phyloP scores from a whole-genome alignment of 1,140 invertebrate genomes.

The Camponotus pennsylvanicus region DNA sequence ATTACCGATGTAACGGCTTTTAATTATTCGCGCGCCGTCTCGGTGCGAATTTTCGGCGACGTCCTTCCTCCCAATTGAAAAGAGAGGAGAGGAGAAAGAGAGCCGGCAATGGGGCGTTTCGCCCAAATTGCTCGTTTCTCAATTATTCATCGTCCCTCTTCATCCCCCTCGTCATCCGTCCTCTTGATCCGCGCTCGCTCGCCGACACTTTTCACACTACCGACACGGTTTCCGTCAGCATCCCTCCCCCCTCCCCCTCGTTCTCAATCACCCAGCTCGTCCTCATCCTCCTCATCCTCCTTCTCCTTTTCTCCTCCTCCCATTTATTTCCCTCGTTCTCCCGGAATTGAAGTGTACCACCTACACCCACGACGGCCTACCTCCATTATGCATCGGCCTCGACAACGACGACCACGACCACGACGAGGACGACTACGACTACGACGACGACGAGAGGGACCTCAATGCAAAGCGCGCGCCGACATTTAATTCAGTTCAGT shows the following conservation, averaged over 20 bases:
- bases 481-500: slow-evolving; percentile 81
- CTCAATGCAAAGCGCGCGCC: slow-evolving; percentile 69
- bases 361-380: slow-evolving; percentile 71
- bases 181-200: slow-evolving; percentile 36
- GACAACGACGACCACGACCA: slow-evolving; percentile 59
- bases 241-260: not conserved
- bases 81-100: slow-evolving; percentile 42
- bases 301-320: slow-evolving; percentile 37
- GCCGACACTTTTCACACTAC: slow-evolving; percentile 40
- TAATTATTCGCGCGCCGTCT: slow-evolving; percentile 75
- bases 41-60: slow-evolving; percentile 71
- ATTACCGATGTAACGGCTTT: slow-evolving; percentile 79
- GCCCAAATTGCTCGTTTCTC: slow-evolving; percentile 74
- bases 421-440: not conserved
- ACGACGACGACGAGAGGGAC: slow-evolving; percentile 35
- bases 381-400: slow-evolving; percentile 75
- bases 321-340: slow-evolving; percentile 60
- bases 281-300: slow-evolving; percentile 22
- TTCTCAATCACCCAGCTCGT: slow-evolving; percentile 30
- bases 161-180: slow-evolving; percentile 11
- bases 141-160: slow-evolving; percentile 71
- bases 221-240: slow-evolving; percentile 46
- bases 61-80: slow-evolving; percentile 68
- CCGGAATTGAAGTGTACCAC: slow-evolving; percentile 73
- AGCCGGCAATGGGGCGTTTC: slow-evolving; percentile 70